A percentile compares a stretch with the other conserved stretches of the same genome.
Conservation (phyloP, 2,113 vertebrate species). For the Australoheros scitulus region DNA sequence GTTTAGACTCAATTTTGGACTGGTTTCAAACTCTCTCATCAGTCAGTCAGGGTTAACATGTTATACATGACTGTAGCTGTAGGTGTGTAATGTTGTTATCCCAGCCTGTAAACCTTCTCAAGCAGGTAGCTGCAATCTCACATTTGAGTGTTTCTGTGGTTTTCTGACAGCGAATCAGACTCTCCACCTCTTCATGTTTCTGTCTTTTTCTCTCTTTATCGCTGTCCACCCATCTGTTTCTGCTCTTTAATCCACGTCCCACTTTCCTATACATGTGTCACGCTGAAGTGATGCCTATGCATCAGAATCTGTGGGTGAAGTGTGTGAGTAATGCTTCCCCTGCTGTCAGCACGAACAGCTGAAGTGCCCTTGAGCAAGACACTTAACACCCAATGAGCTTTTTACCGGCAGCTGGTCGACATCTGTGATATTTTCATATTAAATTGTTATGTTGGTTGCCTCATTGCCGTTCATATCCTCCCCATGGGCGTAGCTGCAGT, state of each 20-base stretch:
- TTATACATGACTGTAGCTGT: background rate
- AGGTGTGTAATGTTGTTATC: fast-evolving
- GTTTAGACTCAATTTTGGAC: too few relatives aligned
- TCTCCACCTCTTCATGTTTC: background rate
- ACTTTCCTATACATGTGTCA: slow-evolving; percentile 17
- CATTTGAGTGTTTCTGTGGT: background rate
- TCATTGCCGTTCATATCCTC: background rate
- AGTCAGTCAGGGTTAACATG: background rate
- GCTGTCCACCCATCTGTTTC: background rate
- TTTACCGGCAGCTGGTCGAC: background rate
- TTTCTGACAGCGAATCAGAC: background rate
- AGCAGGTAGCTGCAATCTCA: background rate
- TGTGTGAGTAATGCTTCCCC: slow-evolving; percentile 6
- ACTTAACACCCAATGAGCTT: background rate
- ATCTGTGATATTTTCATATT: background rate
- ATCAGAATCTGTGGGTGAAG: slow-evolving; percentile 33
- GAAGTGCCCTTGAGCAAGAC: slow-evolving; percentile 34
- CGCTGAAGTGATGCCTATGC: background rate
- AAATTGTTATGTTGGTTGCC: background rate
- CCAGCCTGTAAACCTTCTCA: background rate
- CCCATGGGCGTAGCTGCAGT: background rate
- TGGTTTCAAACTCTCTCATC: too few relatives aligned
- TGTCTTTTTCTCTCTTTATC: background rate
- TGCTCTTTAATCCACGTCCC: slow-evolving; percentile 26
- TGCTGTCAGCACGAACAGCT: background rate